phyloP scores from a whole-genome alignment of 2,797 vertebrate species.

The Clarias laeviceps region DNA sequence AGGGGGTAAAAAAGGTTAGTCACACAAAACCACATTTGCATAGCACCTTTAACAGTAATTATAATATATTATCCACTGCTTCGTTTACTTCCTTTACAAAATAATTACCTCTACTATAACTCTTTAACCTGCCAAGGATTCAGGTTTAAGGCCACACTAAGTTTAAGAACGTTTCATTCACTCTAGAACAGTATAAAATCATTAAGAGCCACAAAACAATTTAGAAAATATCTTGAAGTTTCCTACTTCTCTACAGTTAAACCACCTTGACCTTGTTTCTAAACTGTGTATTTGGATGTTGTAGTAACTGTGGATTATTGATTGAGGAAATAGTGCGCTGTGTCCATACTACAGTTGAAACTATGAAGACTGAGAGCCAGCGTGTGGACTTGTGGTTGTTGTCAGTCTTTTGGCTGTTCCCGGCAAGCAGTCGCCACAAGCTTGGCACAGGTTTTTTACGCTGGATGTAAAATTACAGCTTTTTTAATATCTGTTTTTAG shows the following conservation, averaged over 20 bases:
- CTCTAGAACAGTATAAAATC: background rate
- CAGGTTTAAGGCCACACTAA: background rate
- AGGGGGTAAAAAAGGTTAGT: background rate
- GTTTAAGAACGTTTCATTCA: background rate
- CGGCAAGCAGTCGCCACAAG: too few species aligned
- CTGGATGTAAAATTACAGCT: too few species aligned
- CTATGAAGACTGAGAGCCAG: background rate
- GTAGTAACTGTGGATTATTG: background rate
- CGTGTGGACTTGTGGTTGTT: too few species aligned
- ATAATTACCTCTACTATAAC: background rate
- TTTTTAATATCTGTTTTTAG: too few species aligned
- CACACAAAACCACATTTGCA: background rate
- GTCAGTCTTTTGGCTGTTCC: too few species aligned
- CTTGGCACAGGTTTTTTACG: too few species aligned
- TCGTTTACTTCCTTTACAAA: constrained; percentile 50
- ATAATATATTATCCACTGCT: constrained; percentile 58
- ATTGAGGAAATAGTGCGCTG: background rate
- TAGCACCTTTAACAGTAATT: background rate
- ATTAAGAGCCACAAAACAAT: background rate
- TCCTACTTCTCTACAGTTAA: background rate
- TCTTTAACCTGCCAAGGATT: background rate
- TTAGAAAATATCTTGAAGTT: background rate
- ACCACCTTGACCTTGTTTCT: background rate
- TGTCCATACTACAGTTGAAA: background rate
- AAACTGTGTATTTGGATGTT: background rate